A percentile compares a stretch with the other conserved stretches of the same genome.
Conservation (phyloP, 2,113 vertebrate genomes). For the Sander vitreus region DNA sequence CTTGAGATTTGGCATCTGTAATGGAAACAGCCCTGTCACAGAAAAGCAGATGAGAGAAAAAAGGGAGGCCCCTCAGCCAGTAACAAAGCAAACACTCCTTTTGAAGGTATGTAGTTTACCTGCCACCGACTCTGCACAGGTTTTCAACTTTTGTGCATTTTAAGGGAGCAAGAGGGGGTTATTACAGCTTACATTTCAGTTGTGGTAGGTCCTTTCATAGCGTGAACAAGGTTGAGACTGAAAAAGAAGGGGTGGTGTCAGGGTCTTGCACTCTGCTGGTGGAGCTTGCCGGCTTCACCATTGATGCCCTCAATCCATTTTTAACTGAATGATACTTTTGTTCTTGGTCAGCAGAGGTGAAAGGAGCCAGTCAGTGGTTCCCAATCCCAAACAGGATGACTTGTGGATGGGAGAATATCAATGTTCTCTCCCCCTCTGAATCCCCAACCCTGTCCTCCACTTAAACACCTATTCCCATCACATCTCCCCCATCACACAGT, state of each 20-base stretch:
- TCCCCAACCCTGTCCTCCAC: slow-evolving; percentile 40
- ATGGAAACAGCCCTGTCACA: slow-evolving; percentile 67
- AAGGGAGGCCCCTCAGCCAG: slow-evolving; percentile 53
- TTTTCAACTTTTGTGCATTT: slow-evolving; percentile 55
- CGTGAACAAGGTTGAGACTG: slow-evolving; percentile 79
- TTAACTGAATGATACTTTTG: slow-evolving; percentile 97
- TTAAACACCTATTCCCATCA: slow-evolving; percentile 11
- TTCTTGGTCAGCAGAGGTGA: slow-evolving; percentile 96
- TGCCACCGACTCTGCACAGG: slow-evolving; percentile 32
- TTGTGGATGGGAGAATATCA: slow-evolving; percentile 76
- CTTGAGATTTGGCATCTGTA: slow-evolving; percentile 65
- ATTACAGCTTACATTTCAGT: slow-evolving; percentile 83
- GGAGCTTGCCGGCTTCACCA: slow-evolving; percentile 85
- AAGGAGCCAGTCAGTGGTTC: slow-evolving; percentile 94
- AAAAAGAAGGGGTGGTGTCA: slow-evolving; percentile 79
- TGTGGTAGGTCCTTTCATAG: slow-evolving; percentile 85
- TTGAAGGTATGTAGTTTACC: slow-evolving; percentile 55
- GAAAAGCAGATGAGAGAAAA: slow-evolving; percentile 70
- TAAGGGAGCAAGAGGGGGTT: slow-evolving; percentile 77
- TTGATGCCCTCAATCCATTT: slow-evolving; percentile 90
- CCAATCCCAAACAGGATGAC: slow-evolving; percentile 86
- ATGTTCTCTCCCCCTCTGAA: slow-evolving; percentile 3
- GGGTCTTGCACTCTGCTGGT: slow-evolving; percentile 89
- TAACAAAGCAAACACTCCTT: slow-evolving; percentile 70
- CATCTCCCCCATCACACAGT: slow-evolving; percentile 3